Evolutionary conservation across 2,888 invertebrate genomes (phyloP), one percentile per base, ranked within the genome.

Genomic region (Amiota mariae): DNA sequence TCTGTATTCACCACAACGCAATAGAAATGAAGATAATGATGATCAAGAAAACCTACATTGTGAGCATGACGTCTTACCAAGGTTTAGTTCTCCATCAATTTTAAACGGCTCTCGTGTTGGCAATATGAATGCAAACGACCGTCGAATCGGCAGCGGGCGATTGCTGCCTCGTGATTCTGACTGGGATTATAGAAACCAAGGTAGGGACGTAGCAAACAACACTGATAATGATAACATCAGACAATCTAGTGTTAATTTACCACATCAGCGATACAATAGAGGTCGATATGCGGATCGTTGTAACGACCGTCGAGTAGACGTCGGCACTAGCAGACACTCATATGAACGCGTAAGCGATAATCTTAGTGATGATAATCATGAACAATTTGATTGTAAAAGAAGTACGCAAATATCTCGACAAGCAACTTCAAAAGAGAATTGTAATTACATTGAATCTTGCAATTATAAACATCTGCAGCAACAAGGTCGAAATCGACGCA

Each of bases 101-200:
- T 61, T 73, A 15, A 61, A 78, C 2, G 76, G 72, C 54, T 57
- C 74, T 10, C 78, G 85, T 1, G 79, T 75, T 36, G 54, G 54
- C 1, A 70, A 64, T 20, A 24, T 75, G 9, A 80, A 75, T 75
- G n/a, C 73, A 24, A 81, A 81, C 15, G 89, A 90, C 73, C 91
- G 93, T 18, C 94, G 96, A 64, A 96, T 97, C 85, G 97, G 97
- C 8, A 96, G 96, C 82, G 97, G 97, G 0, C 93, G 97, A 11
- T 93, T 97, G 76, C 73, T 87, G 10, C 92, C 94, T 76, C 92
- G 95, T 48, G 90, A 89, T 73, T 88, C 88, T 18, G 87, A 85
- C 75, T 92, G 92, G 92, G 92, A 92, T 80, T 88, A 81, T 36
- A 85, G 83, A 70, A 87, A 88, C 70, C 82, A 89, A 9, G 78